phyloP scores from a whole-genome alignment of 2,797 vertebrate genomes.

The Sebastes hopkinsi region DNA sequence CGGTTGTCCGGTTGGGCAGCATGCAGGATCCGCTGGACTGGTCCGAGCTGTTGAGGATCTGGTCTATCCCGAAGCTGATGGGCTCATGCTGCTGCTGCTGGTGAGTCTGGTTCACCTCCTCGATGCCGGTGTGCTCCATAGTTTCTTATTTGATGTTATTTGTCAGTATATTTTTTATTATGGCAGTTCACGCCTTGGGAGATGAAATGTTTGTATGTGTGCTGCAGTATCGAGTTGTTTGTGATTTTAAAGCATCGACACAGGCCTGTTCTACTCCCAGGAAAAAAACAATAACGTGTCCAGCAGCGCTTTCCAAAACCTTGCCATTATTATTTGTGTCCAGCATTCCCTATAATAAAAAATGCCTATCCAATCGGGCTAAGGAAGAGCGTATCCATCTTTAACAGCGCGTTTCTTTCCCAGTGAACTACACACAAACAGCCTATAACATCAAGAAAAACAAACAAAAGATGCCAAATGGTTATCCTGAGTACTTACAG shows the following conservation, averaged over 20 bases:
- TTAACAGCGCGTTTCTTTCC: conserved; percentile 39
- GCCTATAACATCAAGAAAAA: conserved; percentile 1
- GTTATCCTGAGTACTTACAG: conserved; percentile 66
- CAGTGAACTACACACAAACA: conserved; percentile 23
- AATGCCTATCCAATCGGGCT: conserved; percentile 53
- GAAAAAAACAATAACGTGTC: conserved; percentile 66
- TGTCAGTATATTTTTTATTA: conserved; percentile 39
- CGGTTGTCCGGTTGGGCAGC: conserved; percentile 82
- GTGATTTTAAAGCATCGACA: conserved; percentile 46
- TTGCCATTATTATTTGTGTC: conserved; percentile 75
- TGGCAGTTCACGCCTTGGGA: conserved; percentile 16
- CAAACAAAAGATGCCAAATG: conserved; percentile 10
- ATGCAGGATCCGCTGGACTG: conserved; percentile 82
- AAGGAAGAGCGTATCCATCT: conserved; percentile 60
- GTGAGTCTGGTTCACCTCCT: conserved; percentile 86
- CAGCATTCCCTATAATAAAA: conserved; percentile 66
- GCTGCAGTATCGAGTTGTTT: conserved; percentile 8
- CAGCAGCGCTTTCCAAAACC: conserved; percentile 59
- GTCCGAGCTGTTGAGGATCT: conserved; percentile 92
- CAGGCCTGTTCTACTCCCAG: conserved; percentile 66
- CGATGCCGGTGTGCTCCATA: conserved; percentile 88
- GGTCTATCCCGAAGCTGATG: conserved; percentile 96
- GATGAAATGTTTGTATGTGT: conserved; percentile 27
- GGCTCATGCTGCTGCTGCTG: conserved; percentile 86
- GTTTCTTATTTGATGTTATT: conserved; percentile 25